Evolutionary conservation across 2,797 vertebrate species (phyloP).

Genomic region (Brachymystax lenok): DNA sequence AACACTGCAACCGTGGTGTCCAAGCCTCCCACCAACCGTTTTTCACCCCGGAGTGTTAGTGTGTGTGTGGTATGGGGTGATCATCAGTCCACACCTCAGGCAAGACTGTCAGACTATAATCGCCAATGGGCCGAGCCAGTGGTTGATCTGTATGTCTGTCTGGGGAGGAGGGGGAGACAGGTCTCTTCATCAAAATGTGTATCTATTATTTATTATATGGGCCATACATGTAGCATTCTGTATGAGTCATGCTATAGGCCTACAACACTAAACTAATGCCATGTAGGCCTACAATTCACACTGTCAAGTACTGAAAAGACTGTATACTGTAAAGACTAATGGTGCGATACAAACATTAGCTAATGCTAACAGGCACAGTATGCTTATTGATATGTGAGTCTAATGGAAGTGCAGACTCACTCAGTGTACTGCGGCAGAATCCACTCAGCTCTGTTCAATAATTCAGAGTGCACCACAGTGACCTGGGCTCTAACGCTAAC

Average conservation of each 20-base stretch:
- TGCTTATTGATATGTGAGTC: constrained; percentile 18
- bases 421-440: constrained; percentile 37
- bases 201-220: not conserved
- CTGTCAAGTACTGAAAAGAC: not conserved
- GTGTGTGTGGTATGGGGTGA: not conserved
- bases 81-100: not conserved
- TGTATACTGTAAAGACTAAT: not conserved
- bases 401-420: constrained; percentile 24
- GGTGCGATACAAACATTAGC: not conserved
- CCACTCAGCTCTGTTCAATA: constrained; percentile 45
- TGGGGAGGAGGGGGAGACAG: not conserved
- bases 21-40: not conserved
- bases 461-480: constrained; percentile 53
- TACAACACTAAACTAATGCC: not conserved
- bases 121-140: not conserved
- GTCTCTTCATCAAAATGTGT: not conserved
- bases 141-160: not conserved
- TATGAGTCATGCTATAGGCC: not conserved
- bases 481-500: constrained; percentile 28
- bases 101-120: not conserved
- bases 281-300: not conserved
- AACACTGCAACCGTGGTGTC: constrained; percentile 37
- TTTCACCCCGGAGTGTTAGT: not conserved
- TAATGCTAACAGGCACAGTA: constrained; percentile 17
- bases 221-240: not conserved